Percentiles rank a stretch among this genome's conserved stretches.
These are phyloP conservation scores for Digitonthophagus gazella DNA, from an alignment of 2,888 invertebrate genomes.

Conservation along the genomic window DNA sequence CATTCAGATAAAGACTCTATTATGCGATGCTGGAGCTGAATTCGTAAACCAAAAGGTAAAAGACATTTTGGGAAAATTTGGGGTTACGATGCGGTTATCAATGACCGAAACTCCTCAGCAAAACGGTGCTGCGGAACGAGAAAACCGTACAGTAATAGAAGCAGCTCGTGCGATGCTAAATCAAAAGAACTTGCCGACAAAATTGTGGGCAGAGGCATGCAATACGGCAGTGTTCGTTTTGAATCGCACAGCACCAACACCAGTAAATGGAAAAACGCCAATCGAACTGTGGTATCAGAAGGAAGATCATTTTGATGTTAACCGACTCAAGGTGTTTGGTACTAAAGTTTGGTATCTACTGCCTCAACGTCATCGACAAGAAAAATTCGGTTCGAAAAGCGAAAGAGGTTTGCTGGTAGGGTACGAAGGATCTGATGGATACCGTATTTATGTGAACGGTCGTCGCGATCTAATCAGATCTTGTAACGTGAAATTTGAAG, in stretches of 20 bases:
- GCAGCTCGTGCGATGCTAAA: constrained; percentile 38
- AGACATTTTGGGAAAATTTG: constrained; percentile 31
- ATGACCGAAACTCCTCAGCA: constrained; percentile 43
- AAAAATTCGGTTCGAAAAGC: constrained; percentile 5
- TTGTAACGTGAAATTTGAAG: constrained; percentile 13
- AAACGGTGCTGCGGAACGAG: constrained; percentile 44
- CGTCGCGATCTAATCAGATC: background rate
- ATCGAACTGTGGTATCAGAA: constrained; percentile 9
- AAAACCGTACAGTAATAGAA: constrained; percentile 43
- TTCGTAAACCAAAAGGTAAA: constrained; percentile 35
- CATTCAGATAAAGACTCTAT: constrained; percentile 32
- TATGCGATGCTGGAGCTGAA: constrained; percentile 40
- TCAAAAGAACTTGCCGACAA: constrained; percentile 32
- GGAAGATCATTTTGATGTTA: background rate
- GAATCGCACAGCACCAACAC: constrained; percentile 30
- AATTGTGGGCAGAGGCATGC: constrained; percentile 42
- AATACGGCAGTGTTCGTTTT: constrained; percentile 32
- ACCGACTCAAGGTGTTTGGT: constrained; percentile 1
- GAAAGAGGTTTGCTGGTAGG: constrained; percentile 33
- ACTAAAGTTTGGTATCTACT: constrained; percentile 13
- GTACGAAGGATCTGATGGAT: constrained; percentile 35
- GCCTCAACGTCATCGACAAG: background rate
- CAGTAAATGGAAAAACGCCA: constrained; percentile 8
- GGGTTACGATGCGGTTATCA: constrained; percentile 38
- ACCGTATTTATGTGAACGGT: constrained; percentile 31